Evolutionary conservation across 2,113 vertebrate genomes (phyloP).

Genomic region (Fregetta grallaria): DNA sequence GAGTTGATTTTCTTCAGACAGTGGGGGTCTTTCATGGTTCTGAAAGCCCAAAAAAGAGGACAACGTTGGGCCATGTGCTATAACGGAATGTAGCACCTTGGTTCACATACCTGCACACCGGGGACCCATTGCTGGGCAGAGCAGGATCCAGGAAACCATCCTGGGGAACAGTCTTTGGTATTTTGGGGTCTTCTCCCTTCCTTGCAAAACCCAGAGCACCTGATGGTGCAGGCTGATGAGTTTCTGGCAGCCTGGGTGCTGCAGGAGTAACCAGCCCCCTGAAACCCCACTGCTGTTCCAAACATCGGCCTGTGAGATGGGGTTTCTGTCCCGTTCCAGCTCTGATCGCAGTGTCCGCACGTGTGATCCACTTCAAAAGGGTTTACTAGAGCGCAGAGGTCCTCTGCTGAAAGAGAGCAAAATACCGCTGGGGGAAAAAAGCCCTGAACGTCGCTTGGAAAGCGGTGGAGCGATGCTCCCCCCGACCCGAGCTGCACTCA

Average conservation of each 20-base stretch:
- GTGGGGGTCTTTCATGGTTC: fast-evolving
- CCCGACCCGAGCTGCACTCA: not conserved
- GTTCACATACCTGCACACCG: too few species aligned
- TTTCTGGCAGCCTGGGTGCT: not conserved
- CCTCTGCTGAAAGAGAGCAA: not conserved
- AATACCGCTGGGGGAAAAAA: fast-evolving
- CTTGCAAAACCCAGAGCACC: not conserved
- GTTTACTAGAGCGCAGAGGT: not conserved
- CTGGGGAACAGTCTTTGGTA: fast-evolving
- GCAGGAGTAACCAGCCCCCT: not conserved
- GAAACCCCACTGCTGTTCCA: fast-evolving
- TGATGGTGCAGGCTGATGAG: not conserved
- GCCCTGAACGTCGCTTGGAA: fast-evolving
- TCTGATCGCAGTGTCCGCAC: fast-evolving
- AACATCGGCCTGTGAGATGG: not conserved
- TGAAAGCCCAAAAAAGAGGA: fast-evolving
- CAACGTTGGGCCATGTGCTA: fast-evolving
- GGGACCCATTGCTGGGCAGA: not conserved
- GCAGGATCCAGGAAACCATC: not conserved
- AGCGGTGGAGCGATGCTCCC: not conserved
- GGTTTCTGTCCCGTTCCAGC: not conserved
- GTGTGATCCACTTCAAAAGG: not conserved
- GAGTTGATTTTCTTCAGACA: fast-evolving
- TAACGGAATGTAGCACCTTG: fast-evolving
- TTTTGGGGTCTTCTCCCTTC: not conserved